These are phyloP conservation scores for Epicampocera succincta DNA, from an alignment of 2,888 invertebrate species.

Conservation along the genomic window DNA sequence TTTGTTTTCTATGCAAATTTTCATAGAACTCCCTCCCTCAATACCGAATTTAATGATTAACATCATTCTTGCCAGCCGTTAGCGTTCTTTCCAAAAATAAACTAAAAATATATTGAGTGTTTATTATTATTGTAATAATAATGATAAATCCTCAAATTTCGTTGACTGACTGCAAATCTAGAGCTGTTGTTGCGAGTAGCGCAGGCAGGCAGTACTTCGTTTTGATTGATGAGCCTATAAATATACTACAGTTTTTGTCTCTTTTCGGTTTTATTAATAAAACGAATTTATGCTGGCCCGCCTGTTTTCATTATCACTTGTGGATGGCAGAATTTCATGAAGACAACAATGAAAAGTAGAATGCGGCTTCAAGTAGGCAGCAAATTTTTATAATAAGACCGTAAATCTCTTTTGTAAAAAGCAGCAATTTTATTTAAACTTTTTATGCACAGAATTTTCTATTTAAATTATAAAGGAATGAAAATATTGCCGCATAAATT, in stretches of 20 bases:
- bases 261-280: background rate
- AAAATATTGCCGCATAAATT: no score
- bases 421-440: no score
- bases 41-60: slow-evolving; percentile 7
- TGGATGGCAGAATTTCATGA: slow-evolving; percentile 8
- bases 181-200: slow-evolving; percentile 1
- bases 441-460: no score
- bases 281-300: background rate
- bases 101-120: slow-evolving; percentile 39
- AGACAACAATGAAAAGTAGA: background rate
- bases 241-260: slow-evolving; percentile 36
- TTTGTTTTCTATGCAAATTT: background rate
- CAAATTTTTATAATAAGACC: no score
- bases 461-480: no score
- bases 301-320: slow-evolving; percentile 15
- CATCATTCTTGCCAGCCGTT: background rate
- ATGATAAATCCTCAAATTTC: slow-evolving; percentile 37
- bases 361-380: background rate
- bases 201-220: slow-evolving; percentile 34
- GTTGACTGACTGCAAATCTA: slow-evolving; percentile 3
- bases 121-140: slow-evolving; percentile 46
- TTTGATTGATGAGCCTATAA: slow-evolving; percentile 58
- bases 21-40: background rate
- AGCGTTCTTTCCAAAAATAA: slow-evolving; percentile 1
- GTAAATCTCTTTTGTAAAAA: no score